A percentile compares a stretch with the other conserved stretches of the same genome.
Conservation (phyloP, 1,140 invertebrate species). For the Drosophila dunni region DNA sequence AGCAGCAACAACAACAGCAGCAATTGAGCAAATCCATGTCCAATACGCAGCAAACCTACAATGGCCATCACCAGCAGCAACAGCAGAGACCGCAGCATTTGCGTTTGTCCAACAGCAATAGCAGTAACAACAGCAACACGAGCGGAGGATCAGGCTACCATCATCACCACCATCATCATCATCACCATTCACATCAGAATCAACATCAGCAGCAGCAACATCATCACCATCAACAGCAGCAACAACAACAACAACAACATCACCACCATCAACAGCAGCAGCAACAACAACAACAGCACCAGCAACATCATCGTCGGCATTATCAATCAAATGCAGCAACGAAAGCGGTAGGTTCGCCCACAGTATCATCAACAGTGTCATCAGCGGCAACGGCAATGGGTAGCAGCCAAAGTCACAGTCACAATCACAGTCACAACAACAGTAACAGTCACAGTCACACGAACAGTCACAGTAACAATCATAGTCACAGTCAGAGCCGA, state of each 20-base stretch:
- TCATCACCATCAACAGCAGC: slow-evolving; percentile 19
- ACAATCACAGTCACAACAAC: slow-evolving; percentile 14
- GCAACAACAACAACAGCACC: slow-evolving; percentile 13
- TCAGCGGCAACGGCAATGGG: slow-evolving; percentile 9
- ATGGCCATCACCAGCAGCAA: slow-evolving; percentile 44
- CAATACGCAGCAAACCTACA: slow-evolving; percentile 52
- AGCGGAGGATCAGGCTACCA: slow-evolving; percentile 2
- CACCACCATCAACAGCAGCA: slow-evolving; percentile 29
- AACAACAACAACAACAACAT: slow-evolving; percentile 24
- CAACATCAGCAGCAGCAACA: slow-evolving; percentile 43
- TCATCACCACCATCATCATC: slow-evolving; percentile 61
- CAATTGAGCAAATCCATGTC: slow-evolving; percentile 67
- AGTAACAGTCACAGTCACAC: slow-evolving; percentile 15
- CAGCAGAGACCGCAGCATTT: slow-evolving; percentile 56
- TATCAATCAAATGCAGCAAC: slow-evolving; percentile 18
- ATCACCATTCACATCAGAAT: slow-evolving; percentile 70
- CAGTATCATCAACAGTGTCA: slow-evolving; percentile 41
- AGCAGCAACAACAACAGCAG: slow-evolving; percentile 71
- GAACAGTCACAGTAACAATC: slow-evolving; percentile 18
- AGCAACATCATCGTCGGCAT: slow-evolving; percentile 34
- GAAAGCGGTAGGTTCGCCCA: slow-evolving; percentile 43
- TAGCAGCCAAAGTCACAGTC: slow-evolving; percentile 26
- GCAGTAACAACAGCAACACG: slow-evolving; percentile 32
- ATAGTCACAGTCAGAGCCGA: slow-evolving; percentile 34
- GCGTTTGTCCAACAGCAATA: slow-evolving; percentile 36